Conservation (phyloP, 2,888 invertebrate genomes). For the Leptopilina drosophilae region DNA sequence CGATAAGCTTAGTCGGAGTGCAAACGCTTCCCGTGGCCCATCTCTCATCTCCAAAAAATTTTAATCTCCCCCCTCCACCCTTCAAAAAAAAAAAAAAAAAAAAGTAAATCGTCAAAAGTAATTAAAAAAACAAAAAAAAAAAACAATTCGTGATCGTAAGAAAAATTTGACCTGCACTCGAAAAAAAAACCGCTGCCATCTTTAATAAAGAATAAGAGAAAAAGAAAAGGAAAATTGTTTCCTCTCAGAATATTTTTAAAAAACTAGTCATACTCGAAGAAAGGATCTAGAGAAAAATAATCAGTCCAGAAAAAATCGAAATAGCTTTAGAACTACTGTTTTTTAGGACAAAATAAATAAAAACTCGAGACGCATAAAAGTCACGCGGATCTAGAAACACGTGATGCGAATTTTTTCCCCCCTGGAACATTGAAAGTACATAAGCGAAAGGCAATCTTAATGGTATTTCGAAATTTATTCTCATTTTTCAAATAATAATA, state of each 20-base stretch:
- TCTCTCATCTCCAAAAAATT: neutral
- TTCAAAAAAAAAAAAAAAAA: too few species aligned
- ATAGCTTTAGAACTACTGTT: neutral
- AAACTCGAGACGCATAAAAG: neutral
- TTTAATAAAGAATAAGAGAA: neutral
- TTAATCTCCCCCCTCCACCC: neutral
- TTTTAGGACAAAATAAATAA: neutral
- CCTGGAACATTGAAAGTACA: neutral
- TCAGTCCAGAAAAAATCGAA: neutral
- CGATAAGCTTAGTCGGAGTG: conserved; percentile 34
- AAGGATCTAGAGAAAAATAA: neutral
- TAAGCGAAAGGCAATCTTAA: conserved; percentile 16
- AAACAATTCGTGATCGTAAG: neutral
- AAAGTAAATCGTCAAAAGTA: too few species aligned
- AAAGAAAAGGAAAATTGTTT: too few species aligned
- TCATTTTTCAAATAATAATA: neutral
- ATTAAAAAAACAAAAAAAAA: neutral
- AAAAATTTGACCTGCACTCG: too few species aligned
- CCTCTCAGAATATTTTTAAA: neutral
- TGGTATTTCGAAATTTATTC: neutral
- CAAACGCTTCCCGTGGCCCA: conserved; percentile 20
- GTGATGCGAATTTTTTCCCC: conserved; percentile 7
- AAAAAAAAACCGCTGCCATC: neutral
- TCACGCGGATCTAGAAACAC: conserved; percentile 24
- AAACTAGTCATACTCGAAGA: neutral